phyloP scores from a whole-genome alignment of 1,140 invertebrate genomes.

The Drosophila repletoides region DNA sequence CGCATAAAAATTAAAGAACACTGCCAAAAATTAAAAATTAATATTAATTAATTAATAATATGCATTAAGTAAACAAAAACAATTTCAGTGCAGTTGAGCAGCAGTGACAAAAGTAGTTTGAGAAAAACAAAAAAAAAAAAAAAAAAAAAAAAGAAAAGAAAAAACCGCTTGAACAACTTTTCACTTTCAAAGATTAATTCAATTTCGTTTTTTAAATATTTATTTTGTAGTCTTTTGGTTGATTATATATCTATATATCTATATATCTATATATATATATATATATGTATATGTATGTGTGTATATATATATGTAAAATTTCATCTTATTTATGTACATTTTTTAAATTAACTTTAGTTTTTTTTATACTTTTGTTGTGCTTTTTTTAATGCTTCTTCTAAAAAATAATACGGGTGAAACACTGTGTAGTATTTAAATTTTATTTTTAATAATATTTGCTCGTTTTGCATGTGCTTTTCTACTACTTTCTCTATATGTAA shows the following conservation, averaged over 20 bases:
- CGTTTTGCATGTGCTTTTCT: conserved; percentile 33
- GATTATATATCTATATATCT: conserved; percentile 7
- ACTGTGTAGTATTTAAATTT: neutral
- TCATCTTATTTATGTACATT: conserved; percentile 34
- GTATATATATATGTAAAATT: conserved; percentile 6
- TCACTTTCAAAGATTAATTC: conserved; percentile 12
- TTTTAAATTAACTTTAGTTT: conserved; percentile 27
- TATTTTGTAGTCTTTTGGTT: conserved; percentile 41
- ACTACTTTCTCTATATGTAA: conserved; percentile 10
- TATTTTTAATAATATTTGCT: conserved; percentile 27
- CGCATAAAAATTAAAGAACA: conserved; percentile 12
- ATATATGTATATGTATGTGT: neutral
- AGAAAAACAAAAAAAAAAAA: conserved; percentile 13
- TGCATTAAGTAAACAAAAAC: conserved; percentile 4
- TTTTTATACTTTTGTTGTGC: conserved; percentile 21
- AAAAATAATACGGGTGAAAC: neutral
- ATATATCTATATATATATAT: neutral
- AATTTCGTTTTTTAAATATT: conserved; percentile 31
- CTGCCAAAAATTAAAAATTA: conserved; percentile 11
- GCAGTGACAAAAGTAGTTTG: conserved; percentile 56
- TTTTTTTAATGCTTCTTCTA: conserved; percentile 32
- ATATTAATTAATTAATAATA: conserved; percentile 8
- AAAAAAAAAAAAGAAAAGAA: conserved; percentile 22
- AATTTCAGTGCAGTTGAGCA: conserved; percentile 67
- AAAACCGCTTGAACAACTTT: conserved; percentile 53